Percentiles rank a stretch among this genome's conserved stretches.
Evolutionary conservation across 2,797 vertebrate genomes (phyloP).

Genomic region (Melanotaenia maccullochi): DNA sequence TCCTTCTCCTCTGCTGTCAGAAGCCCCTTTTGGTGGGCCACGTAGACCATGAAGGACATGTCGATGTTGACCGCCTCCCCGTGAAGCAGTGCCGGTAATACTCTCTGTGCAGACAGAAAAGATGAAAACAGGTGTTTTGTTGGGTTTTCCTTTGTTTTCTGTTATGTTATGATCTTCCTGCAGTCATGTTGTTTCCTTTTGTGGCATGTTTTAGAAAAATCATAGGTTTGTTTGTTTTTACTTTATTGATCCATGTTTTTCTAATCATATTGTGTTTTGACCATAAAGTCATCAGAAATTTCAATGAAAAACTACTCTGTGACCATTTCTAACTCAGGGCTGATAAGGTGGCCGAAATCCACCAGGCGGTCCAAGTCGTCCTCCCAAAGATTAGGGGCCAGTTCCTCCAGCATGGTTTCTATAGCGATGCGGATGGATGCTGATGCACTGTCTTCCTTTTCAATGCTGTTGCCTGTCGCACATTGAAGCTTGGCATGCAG

Average conservation of each 20-base stretch:
- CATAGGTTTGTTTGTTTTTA: too few relatives aligned
- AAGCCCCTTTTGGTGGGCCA: conserved; percentile 73
- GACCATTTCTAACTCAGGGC: conserved; percentile 87
- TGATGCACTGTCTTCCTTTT: conserved; percentile 57
- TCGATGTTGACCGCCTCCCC: conserved; percentile 83
- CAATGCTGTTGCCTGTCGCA: background rate
- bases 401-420: conserved; percentile 87
- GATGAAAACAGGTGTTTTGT: background rate
- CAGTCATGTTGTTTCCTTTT: background rate
- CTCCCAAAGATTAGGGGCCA: conserved; percentile 87
- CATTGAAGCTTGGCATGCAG: conserved; percentile 82
- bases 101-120: conserved; percentile 63
- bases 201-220: too few relatives aligned
- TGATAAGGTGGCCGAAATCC: conserved; percentile 87
- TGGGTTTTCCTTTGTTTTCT: background rate
- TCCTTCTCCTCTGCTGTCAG: conserved; percentile 62
- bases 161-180: background rate
- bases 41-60: conserved; percentile 84
- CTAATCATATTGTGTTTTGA: background rate
- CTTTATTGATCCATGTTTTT: too few relatives aligned
- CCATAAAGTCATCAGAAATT: background rate
- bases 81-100: conserved; percentile 79
- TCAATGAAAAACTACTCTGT: conserved; percentile 3
- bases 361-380: conserved; percentile 85
- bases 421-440: conserved; percentile 81